These are phyloP conservation scores for Poeciliopsis prolifica DNA, from an alignment of 2,113 vertebrate genomes.

Conservation along the genomic window DNA sequence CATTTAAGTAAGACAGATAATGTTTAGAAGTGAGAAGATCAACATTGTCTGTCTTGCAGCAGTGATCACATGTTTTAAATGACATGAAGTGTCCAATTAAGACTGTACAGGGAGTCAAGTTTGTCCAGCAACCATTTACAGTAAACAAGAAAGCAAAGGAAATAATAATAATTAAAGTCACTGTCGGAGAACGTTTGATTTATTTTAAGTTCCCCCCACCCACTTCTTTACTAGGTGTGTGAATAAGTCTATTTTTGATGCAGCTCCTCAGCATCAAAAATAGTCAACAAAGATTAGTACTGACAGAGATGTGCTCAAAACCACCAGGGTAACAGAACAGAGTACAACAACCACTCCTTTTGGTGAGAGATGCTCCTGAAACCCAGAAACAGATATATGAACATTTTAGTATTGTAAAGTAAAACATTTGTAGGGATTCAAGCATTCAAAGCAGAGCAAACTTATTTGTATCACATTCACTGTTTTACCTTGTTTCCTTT, in stretches of 20 bases:
- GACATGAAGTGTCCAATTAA: too few relatives aligned
- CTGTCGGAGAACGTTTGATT: neutral
- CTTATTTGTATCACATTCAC: neutral
- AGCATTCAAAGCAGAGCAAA: neutral
- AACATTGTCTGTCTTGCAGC: too few relatives aligned
- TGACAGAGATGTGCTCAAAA: constrained; percentile 14
- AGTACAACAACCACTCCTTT: fast-evolving
- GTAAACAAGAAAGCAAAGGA: too few relatives aligned
- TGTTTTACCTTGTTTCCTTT: constrained; percentile 13
- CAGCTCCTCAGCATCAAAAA: neutral
- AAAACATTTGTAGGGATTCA: neutral
- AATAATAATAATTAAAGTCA: too few relatives aligned
- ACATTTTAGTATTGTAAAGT: neutral
- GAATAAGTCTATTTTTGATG: neutral
- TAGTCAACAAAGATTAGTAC: neutral
- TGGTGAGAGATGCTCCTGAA: constrained; percentile 7
- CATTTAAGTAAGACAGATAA: too few relatives aligned
- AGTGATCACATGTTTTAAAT: too few relatives aligned
- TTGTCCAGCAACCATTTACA: too few relatives aligned
- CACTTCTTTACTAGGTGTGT: neutral
- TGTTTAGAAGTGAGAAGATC: too few relatives aligned
- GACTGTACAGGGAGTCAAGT: too few relatives aligned
- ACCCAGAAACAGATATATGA: neutral
- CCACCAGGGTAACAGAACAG: neutral
- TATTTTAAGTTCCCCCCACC: too few relatives aligned